Percentiles rank a stretch among this genome's conserved stretches.
phyloP scores from a whole-genome alignment of 2,888 invertebrate genomes.

The Conchocele bisecta region DNA sequence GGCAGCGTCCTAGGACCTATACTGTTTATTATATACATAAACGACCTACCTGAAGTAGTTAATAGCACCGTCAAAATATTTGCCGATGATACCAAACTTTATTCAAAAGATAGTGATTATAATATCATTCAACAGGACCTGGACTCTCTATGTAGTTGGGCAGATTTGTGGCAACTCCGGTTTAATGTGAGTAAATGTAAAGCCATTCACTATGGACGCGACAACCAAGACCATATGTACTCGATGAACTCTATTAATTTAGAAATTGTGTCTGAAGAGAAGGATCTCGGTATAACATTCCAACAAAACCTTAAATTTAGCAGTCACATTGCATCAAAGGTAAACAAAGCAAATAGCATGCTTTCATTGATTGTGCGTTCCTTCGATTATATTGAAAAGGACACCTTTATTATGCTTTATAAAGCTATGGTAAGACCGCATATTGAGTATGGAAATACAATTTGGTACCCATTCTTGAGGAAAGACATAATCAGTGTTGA shows the following conservation, averaged over 20 bases:
- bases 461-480: conserved; percentile 9
- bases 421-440: conserved; percentile 12
- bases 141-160: conserved; percentile 5
- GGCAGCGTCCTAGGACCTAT: conserved; percentile 8
- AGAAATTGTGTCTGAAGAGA: background rate
- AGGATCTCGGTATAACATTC: background rate
- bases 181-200: conserved; percentile 21
- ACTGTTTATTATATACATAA: conserved; percentile 2
- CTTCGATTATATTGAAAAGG: conserved; percentile 7
- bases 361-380: background rate
- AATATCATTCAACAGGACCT: conserved; percentile 5
- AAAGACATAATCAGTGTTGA: too few species aligned
- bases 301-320: conserved; percentile 7
- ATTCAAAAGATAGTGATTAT: background rate
- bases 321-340: conserved; percentile 1
- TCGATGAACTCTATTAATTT: conserved; percentile 5
- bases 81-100: conserved; percentile 3
- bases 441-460: conserved; percentile 9
- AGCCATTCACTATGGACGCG: conserved; percentile 7
- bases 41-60: background rate
- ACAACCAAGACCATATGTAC: conserved; percentile 2
- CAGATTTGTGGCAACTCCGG: conserved; percentile 2
- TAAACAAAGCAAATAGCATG: conserved; percentile 4
- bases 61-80: background rate
- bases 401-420: conserved; percentile 19